Evolutionary conservation across 2,113 vertebrate species (phyloP).

Genomic region (Gallinago undulata): DNA sequence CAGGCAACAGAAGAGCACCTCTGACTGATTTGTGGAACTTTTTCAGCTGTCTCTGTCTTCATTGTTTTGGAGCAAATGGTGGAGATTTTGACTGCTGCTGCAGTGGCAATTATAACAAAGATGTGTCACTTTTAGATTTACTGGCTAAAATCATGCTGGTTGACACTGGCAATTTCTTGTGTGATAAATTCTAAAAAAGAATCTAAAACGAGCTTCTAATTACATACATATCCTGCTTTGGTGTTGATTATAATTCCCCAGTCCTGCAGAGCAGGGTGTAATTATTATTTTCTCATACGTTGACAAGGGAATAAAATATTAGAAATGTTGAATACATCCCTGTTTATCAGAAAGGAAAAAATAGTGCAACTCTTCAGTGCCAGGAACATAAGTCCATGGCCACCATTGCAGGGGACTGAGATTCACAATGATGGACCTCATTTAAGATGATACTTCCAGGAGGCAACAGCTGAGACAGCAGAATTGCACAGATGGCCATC

Average conservation of each 20-base stretch:
- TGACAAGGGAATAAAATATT: slow-evolving; percentile 31
- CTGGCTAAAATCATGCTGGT: neutral
- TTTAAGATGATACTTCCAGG: neutral
- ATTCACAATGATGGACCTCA: neutral
- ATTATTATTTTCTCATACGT: slow-evolving; percentile 44
- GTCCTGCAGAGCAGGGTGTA: slow-evolving; percentile 34
- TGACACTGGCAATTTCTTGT: neutral
- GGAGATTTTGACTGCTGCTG: neutral
- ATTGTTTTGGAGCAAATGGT: neutral
- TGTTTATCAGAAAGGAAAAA: neutral
- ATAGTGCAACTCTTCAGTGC: neutral
- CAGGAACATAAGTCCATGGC: neutral
- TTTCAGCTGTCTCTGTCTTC: neutral
- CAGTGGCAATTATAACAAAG: neutral
- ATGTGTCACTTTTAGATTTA: neutral
- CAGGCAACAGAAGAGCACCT: neutral
- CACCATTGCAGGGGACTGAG: neutral
- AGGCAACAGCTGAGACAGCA: neutral
- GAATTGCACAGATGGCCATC: neutral
- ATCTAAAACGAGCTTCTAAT: slow-evolving; percentile 44
- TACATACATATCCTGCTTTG: slow-evolving; percentile 21
- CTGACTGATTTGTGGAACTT: neutral
- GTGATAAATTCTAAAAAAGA: neutral
- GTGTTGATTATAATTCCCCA: slow-evolving; percentile 51
- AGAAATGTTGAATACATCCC: neutral